Base-by-base conservation (phyloP, 2,113 vertebrate species). In the Notothenia rossii region DNA sequence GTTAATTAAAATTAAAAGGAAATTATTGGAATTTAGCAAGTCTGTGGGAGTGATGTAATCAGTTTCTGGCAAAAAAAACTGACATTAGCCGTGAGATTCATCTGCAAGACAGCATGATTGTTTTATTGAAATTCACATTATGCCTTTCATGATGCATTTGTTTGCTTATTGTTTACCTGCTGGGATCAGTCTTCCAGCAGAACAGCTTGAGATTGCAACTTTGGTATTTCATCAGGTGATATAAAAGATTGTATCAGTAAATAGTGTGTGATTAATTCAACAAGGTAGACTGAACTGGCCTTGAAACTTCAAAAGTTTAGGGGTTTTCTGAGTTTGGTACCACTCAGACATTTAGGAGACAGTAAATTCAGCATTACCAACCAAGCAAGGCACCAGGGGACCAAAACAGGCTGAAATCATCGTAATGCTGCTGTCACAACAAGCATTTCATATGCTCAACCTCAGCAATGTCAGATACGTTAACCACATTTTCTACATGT, bases 251-350 rank as follows among this genome's bases (percentile, higher is more conserved):
- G n/a, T 53, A 55, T 67, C 62, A 59, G 48, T 33, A 72, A 59
- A 65, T 33, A 22, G 7, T 7, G 36, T 22, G 46, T 54, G 36
- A 71, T 43, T 13, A 65, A 25, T 46, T 10, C 49, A 33, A 5
- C 43, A 22, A 69, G 40, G 29, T 43, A 13, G 18, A 51, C 10
- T 8, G 17, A 79, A 40, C 5, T n/a, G 69, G 29, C 25, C 25
- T 69, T 29, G 36, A 45, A n/a, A 40, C 18, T 17, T 43, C 5
- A 55, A 29, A 59, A 60, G 36, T 51, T 53, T 50, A 20, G 13
- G 3, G n/a, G 62, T 43, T 11, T 33, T 33, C 17, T 10, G n/a
- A 7, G 7, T 80, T 72, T 80, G 49, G 50, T 60, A 75, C 72
- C 11, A 61, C 54, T 48, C 56, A 59, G 46, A 50, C 1, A 18